Percentiles rank a stretch among this genome's conserved stretches.
Conservation (phyloP, 37 sponge, comb jelly and placozoan species). For the Aplysina aerophoba region DNA sequence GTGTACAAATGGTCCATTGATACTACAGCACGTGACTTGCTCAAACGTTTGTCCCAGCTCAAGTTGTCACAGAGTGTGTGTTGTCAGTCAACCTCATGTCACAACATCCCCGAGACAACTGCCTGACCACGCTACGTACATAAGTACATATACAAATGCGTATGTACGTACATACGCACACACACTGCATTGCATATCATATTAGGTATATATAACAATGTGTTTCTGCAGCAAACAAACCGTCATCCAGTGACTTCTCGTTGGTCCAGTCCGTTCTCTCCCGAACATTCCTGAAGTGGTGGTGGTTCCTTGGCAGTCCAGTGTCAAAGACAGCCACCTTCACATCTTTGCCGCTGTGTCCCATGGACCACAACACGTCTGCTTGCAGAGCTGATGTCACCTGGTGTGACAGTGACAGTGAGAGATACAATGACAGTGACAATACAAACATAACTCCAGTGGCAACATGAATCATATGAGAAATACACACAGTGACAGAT, state of each 20-base stretch:
- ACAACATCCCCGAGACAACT: not conserved
- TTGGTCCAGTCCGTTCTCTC: slow-evolving; percentile 97
- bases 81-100: too few relatives aligned
- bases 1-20: too few relatives aligned
- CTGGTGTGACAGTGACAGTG: slow-evolving; percentile 8
- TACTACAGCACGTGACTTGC: too few relatives aligned
- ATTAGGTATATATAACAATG: too few relatives aligned
- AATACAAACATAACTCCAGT: not conserved
- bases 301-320: slow-evolving; percentile 87
- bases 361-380: slow-evolving; percentile 89
- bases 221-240: slow-evolving; percentile 22
- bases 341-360: slow-evolving; percentile 65
- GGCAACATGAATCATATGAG: too few relatives aligned
- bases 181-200: not conserved
- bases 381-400: slow-evolving; percentile 94
- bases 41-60: too few relatives aligned
- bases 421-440: not conserved
- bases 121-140: not conserved
- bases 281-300: slow-evolving; percentile 85
- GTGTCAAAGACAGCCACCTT: slow-evolving; percentile 99
- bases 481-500: too few relatives aligned
- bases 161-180: slow-evolving; percentile 14
- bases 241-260: slow-evolving; percentile 93
- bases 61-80: too few relatives aligned
- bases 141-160: not conserved